Conservation (phyloP, 1,140 invertebrate genomes). For the Streblospio benedicti region DNA sequence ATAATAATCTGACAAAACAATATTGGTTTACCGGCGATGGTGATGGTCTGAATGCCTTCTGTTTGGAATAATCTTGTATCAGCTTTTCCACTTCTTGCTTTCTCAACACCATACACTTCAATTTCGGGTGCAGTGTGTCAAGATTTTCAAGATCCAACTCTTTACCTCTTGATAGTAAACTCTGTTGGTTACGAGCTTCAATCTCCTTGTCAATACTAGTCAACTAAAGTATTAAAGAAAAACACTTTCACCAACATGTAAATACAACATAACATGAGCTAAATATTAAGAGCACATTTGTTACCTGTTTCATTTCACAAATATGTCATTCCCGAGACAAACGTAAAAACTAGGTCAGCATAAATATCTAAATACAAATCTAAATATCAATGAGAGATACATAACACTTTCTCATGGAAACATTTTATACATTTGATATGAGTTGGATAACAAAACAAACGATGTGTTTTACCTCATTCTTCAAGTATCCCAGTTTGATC, state of each 20-base stretch:
- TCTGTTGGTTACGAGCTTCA: conserved; percentile 3
- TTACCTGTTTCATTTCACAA: too few relatives aligned
- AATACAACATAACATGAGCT: conserved; percentile 10
- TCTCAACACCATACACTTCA: conserved; percentile 21
- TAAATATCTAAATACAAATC: too few relatives aligned
- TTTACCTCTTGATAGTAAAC: conserved; percentile 14
- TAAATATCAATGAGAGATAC: too few relatives aligned
- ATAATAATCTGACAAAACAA: neutral
- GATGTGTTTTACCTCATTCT: conserved; percentile 35
- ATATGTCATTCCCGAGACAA: too few relatives aligned
- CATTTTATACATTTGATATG: too few relatives aligned
- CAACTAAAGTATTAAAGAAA: conserved; percentile 6
- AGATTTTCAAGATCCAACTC: conserved; percentile 1
- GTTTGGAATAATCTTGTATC: conserved; percentile 19
- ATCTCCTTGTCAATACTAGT: conserved; percentile 16
- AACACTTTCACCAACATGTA: neutral
- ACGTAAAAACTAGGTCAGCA: too few relatives aligned
- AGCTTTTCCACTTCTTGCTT: conserved; percentile 17
- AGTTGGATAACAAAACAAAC: too few relatives aligned
- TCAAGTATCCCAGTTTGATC: conserved; percentile 29
- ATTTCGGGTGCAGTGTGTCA: conserved; percentile 25
- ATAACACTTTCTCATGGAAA: too few relatives aligned
- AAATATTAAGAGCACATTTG: too few relatives aligned
- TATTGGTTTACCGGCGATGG: conserved; percentile 25
- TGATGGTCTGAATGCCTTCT: conserved; percentile 30